These are phyloP conservation scores for Hydractinia symbiolongicarpus DNA, from an alignment of 30 jellyfish, hydroid and myxozoan species.

Conservation along the genomic window DNA sequence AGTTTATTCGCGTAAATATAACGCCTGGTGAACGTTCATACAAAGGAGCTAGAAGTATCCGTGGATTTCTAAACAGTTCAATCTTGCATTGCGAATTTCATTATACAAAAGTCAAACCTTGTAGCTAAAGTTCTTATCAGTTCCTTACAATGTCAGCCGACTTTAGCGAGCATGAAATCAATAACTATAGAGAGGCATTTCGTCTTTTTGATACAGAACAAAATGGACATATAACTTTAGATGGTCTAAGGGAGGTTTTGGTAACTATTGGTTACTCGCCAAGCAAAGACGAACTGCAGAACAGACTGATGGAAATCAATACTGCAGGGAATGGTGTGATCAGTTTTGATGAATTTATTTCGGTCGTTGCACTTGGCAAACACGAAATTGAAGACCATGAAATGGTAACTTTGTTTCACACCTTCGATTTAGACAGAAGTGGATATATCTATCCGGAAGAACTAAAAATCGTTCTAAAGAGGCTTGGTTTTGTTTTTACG, in stretches of 20 bases:
- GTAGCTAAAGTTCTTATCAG: too few species aligned
- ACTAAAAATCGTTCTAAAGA: neutral
- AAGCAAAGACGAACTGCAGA: neutral
- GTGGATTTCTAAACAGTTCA: too few species aligned
- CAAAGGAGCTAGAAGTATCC: too few species aligned
- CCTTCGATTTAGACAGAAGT: constrained; percentile 11
- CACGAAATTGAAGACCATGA: neutral
- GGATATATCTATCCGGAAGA: constrained; percentile 10
- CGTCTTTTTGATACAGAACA: constrained; percentile 4
- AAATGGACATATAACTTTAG: constrained; percentile 7
- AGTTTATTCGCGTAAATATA: too few species aligned
- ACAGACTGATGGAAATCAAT: constrained; percentile 10
- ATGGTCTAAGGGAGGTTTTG: neutral
- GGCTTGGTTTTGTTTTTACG: constrained; percentile 8
- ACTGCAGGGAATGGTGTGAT: constrained; percentile 17
- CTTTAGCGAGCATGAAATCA: neutral
- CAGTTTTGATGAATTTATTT: constrained; percentile 15
- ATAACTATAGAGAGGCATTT: constrained; percentile 20
- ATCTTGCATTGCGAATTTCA: too few species aligned
- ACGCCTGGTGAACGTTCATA: too few species aligned
- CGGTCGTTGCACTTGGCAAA: neutral
- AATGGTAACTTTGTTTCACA: constrained; percentile 1
- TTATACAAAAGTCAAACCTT: too few species aligned
- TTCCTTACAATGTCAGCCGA: neutral
- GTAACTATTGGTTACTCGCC: neutral